Evolutionary conservation across 2,113 vertebrate species (phyloP).

Genomic region (Petrocephalus microphthalmus): DNA sequence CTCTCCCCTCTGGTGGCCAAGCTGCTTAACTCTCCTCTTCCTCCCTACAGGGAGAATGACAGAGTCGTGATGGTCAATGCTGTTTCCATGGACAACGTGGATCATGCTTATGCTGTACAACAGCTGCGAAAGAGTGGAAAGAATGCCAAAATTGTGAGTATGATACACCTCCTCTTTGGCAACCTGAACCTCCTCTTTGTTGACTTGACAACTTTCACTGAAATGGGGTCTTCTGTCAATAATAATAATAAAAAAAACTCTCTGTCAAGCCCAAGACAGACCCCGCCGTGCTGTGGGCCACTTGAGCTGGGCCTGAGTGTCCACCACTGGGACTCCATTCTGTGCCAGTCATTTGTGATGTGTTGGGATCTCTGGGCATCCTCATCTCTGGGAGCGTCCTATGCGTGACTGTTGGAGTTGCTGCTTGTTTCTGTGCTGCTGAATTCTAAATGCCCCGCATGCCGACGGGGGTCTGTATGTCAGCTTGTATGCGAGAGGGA

Average conservation of each 20-base stretch:
- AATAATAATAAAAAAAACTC: not conserved
- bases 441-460: not conserved
- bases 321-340: not conserved
- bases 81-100: conserved; percentile 98
- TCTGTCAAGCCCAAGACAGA: not conserved
- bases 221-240: not conserved
- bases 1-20: not conserved
- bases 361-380: not conserved
- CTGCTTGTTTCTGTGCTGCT: not conserved
- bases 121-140: conserved; percentile 97
- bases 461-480: not conserved
- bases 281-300: not conserved
- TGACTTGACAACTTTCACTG: not conserved
- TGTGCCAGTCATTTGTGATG: not conserved
- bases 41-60: conserved; percentile 85
- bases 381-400: not conserved
- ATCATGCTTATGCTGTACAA: conserved; percentile 95
- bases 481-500: not conserved
- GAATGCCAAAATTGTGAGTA: conserved; percentile 97
- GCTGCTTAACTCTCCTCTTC: not conserved
- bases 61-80: conserved; percentile 97
- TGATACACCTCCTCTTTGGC: not conserved
- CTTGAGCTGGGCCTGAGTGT: not conserved
- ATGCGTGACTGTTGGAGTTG: not conserved
- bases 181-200: not conserved